Percentiles rank a stretch among this genome's conserved stretches.
phyloP scores from a whole-genome alignment of 2,113 vertebrate genomes.

The Crotalus helleri region DNA sequence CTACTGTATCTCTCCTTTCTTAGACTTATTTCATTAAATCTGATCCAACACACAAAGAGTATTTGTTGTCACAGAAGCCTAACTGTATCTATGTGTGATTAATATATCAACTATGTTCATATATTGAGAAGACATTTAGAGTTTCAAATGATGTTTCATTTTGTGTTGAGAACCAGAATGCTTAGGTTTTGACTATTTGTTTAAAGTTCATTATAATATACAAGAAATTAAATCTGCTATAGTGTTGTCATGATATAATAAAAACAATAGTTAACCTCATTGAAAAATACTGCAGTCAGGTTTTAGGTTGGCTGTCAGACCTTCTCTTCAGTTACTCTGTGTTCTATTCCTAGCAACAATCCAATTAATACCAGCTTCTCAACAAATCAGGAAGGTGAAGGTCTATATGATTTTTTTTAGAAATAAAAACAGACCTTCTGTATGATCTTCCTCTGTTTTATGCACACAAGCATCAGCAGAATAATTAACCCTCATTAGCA shows the following conservation, averaged over 20 bases:
- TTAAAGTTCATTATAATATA: neutral
- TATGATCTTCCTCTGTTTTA: neutral
- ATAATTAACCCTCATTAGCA: neutral
- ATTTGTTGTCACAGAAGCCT: slow-evolving; percentile 27
- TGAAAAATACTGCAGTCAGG: neutral
- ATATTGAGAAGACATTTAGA: neutral
- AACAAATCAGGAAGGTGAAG: neutral
- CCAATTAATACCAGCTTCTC: neutral
- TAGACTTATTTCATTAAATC: slow-evolving; percentile 25
- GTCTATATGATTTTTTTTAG: neutral
- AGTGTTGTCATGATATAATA: neutral
- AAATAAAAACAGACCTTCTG: neutral
- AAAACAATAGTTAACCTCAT: neutral
- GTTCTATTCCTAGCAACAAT: neutral
- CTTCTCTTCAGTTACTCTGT: neutral
- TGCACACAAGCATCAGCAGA: neutral
- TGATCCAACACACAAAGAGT: neutral
- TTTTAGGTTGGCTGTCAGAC: neutral
- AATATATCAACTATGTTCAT: slow-evolving; percentile 20
- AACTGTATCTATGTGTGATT: slow-evolving; percentile 28
- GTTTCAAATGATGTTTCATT: neutral
- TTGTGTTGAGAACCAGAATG: neutral
- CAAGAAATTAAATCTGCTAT: neutral
- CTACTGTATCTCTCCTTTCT: slow-evolving; percentile 12
- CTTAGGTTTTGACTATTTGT: neutral